Conservation (phyloP, 2,113 vertebrate genomes). For the Callopanchax toddi region DNA sequence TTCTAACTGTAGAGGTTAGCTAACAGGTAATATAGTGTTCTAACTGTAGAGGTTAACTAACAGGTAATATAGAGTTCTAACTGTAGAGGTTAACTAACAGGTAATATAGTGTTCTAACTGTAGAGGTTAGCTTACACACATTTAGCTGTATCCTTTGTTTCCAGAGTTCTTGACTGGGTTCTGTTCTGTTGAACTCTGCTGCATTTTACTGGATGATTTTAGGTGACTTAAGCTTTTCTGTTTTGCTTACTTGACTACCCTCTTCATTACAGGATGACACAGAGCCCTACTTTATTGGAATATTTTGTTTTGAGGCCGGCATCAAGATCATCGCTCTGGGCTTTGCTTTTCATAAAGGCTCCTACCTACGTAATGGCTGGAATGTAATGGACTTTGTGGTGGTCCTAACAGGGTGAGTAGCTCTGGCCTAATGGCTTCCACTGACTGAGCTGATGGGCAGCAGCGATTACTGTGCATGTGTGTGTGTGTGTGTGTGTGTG, state of each 20-base stretch:
- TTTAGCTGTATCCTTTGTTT: too few relatives aligned
- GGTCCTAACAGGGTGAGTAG: slow-evolving; percentile 92
- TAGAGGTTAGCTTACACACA: too few relatives aligned
- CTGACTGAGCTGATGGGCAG: slow-evolving; percentile 60
- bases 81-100: too few relatives aligned
- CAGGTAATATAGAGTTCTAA: too few relatives aligned
- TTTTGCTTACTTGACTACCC: slow-evolving; percentile 2
- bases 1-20: too few relatives aligned
- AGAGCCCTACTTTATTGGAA: slow-evolving; percentile 97
- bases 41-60: too few relatives aligned
- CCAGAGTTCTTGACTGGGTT: too few relatives aligned
- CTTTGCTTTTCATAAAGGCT: slow-evolving; percentile 94
- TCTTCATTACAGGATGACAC: slow-evolving; percentile 87
- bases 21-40: too few relatives aligned
- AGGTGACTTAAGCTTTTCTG: not conserved
- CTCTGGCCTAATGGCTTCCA: slow-evolving; percentile 55
- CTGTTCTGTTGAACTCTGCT: too few relatives aligned
- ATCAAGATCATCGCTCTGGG: slow-evolving; percentile 96
- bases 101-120: too few relatives aligned
- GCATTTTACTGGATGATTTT: too few relatives aligned
- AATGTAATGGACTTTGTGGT: slow-evolving; percentile 99
- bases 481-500: slow-evolving; percentile 15
- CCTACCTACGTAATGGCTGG: slow-evolving; percentile 95
- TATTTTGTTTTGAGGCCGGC: slow-evolving; percentile 97
- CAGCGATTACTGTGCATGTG: slow-evolving; percentile 37